Evolutionary conservation across 2,113 vertebrate species (phyloP), one percentile per base, ranked within the genome.

Genomic region (Oncorhynchus kisutch): DNA sequence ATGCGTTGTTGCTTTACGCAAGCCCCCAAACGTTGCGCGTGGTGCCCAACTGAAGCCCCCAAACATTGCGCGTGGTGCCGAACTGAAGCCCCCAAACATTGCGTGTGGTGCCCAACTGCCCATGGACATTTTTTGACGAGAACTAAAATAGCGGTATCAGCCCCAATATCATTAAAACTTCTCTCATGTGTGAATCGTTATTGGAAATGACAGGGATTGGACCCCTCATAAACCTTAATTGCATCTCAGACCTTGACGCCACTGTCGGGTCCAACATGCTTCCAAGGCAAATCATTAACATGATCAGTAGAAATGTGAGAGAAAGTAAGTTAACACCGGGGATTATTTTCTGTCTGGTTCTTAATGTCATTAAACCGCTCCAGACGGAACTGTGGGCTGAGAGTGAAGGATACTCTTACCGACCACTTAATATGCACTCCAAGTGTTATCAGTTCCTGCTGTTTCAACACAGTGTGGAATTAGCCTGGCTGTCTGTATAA

Each of bases 151-250:
- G 27, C 73, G 29, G 66, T 67, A 75, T 66, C 57, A 71, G 39
- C 71, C 49, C 2, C 29, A 16, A 16, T 70, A 83, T 69, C 74
- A 88, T 87, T 81, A 64, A 90, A 90, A 89, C 91, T 91, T 14
- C 3, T 59, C 73, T 87, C 86, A 86, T 77, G 76, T 87, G 87
- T 79, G 84, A 81, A 82, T 82, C 77, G 87, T 89, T 88, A 87
- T 84, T 88, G 79, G 72, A 86, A 90, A 88, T 85, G 83, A 81
- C 81, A 75, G 76, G 83, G 79, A 80, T 83, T 49, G 81, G 83
- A 87, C 76, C 87, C 75, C 87, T 90, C 87, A 86, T 90, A 90
- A 92, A 91, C 76, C 75, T 73, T 87, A 90, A 91, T 91, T 91
- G 86, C 83, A 89, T 89, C 67, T 86, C 81, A 89, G 85, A 92